These are phyloP conservation scores for Neopelma chrysocephalum DNA, from an alignment of 2,797 vertebrate species.

Conservation along the genomic window DNA sequence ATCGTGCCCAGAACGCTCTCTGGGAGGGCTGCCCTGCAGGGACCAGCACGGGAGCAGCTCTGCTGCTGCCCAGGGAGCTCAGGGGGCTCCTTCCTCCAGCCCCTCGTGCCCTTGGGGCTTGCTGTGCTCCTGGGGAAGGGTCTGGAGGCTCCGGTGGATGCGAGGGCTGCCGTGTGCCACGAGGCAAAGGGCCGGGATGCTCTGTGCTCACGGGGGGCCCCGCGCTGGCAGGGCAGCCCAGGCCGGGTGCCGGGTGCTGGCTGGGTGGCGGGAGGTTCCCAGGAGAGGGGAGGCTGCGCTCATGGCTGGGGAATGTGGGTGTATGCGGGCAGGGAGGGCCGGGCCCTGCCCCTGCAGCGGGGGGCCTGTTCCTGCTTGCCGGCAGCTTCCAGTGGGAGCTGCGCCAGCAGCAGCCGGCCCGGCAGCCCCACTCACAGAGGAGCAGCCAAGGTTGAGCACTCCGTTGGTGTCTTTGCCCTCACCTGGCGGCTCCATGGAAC, in stretches of 20 bases:
- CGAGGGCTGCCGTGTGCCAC: fast-evolving
- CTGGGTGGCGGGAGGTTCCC: background rate
- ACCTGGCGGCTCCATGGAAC: background rate
- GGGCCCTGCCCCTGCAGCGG: background rate
- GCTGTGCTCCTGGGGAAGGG: fast-evolving
- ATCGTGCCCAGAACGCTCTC: fast-evolving
- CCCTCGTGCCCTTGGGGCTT: background rate
- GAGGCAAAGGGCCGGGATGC: fast-evolving
- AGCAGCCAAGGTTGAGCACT: background rate
- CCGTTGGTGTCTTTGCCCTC: background rate
- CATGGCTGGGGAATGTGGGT: slow-evolving; percentile 66
- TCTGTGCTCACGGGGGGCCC: background rate
- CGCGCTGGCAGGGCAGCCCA: background rate
- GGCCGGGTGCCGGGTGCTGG: background rate
- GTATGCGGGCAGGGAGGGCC: slow-evolving; percentile 41
- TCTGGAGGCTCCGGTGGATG: fast-evolving
- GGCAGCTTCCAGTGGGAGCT: background rate
- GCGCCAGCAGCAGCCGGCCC: background rate
- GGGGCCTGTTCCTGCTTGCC: slow-evolving; percentile 57
- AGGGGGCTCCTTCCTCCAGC: fast-evolving
- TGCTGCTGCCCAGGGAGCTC: background rate
- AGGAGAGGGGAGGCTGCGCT: slow-evolving; percentile 24
- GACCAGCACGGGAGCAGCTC: background rate
- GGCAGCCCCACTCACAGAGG: background rate
- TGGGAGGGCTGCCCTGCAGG: background rate